Evolutionary conservation across 2,888 invertebrate genomes (phyloP), one percentile per base, ranked within the genome.

Genomic region (Drosophila gaucha): DNA sequence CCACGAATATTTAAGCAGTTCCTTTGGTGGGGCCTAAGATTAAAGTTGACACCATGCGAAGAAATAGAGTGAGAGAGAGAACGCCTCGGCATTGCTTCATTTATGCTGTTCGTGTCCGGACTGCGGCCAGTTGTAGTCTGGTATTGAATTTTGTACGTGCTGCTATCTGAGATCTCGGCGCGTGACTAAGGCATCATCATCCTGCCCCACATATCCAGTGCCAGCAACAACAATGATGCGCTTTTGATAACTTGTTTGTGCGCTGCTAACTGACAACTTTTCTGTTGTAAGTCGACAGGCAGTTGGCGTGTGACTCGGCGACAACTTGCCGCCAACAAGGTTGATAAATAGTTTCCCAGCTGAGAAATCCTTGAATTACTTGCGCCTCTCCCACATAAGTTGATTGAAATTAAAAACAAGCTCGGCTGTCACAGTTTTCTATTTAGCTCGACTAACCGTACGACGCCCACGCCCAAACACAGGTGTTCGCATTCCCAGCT

Each of bases 201-300:
- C 38, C 28, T 26, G 12, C 24, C 20, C 20, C n/a, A n/a, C n/a
- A 44, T 52, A 58, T 36, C 49, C 44, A 35, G 36, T n/a, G 31
- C 6, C 44, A 44, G 18, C 35, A 22, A 22, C 28, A 30, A 31
- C 38, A 46, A 18, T 72, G 78, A 86, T 82, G 82, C 67, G 82
- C 86, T 87, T 80, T 87, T 84, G 82, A 82, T 80, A 82, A 80
- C 85, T 80, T 87, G 72, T 78, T 84, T 80, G 70, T 75, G 51
- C 38, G 43, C 33, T 58, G 22, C 9, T 33, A 41, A 57, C 57
- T 46, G 39, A 57, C 44, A 74, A 43, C 43, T 63, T 60, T 66
- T 22, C n/a, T 66, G 55, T 67, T 69, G 49, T 62, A 46, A 55
- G 44, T 35, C 46, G 33, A 46, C 47, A 5, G 26, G 5, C 65